Evolutionary conservation across 1,140 invertebrate species (phyloP).

Genomic region (Cydia strobilella): DNA sequence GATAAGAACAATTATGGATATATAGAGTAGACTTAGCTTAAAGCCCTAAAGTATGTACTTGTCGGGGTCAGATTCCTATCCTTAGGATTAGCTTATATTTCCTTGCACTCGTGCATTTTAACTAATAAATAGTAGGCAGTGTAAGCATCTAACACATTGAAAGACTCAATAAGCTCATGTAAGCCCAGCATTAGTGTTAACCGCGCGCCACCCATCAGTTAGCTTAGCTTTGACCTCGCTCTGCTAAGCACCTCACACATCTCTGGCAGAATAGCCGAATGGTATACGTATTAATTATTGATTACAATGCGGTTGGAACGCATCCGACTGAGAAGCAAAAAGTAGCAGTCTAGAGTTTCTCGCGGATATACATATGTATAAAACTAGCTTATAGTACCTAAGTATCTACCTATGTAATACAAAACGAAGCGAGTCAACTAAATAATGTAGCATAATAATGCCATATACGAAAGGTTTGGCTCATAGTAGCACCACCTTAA

Average conservation of each 20-base stretch:
- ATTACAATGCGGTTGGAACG: conserved; percentile 1
- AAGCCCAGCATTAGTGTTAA: neutral
- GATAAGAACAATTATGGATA: no score
- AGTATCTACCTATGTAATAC: neutral
- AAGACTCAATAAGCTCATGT: neutral
- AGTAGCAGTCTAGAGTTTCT: neutral
- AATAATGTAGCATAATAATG: neutral
- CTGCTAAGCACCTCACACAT: neutral
- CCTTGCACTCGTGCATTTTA: no score
- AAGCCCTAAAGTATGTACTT: no score
- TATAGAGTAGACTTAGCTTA: no score
- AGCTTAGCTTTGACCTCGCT: neutral
- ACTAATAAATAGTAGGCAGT: no score
- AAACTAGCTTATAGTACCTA: neutral
- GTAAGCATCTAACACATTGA: no score
- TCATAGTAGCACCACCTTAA: neutral
- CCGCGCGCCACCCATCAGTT: neutral
- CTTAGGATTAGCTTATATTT: no score
- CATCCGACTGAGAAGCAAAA: conserved; percentile 1
- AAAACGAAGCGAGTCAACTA: neutral
- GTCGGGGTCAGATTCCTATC: no score
- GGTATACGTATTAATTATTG: neutral
- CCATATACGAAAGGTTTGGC: neutral
- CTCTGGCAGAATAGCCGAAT: neutral
- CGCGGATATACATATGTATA: neutral